Evolutionary conservation across 2,888 invertebrate genomes (phyloP).

Genomic region (Fabriciana adippe): DNA sequence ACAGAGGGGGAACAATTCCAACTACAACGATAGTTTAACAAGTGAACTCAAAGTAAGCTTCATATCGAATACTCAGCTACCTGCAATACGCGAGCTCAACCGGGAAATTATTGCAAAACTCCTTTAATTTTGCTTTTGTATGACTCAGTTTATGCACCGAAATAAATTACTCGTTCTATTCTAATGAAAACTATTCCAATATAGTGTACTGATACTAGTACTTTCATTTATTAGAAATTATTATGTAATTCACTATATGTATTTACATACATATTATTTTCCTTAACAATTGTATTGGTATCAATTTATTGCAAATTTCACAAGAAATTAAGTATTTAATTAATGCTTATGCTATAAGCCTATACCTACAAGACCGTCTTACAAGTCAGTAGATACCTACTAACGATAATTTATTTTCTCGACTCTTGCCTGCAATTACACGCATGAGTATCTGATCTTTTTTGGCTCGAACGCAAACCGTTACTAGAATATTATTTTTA

Average conservation of each 20-base stretch:
- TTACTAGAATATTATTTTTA: slow-evolving; percentile 10
- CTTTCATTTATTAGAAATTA: no score
- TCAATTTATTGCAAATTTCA: no score
- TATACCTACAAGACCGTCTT: no score
- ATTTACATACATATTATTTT: no score
- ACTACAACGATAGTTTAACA: slow-evolving; percentile 76
- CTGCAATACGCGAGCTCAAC: slow-evolving; percentile 59
- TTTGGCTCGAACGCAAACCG: neutral
- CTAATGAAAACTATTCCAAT: neutral
- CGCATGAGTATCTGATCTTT: neutral
- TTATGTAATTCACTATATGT: no score
- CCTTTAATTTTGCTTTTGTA: slow-evolving; percentile 42
- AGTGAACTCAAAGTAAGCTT: slow-evolving; percentile 72
- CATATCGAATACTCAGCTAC: slow-evolving; percentile 59
- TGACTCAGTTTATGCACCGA: slow-evolving; percentile 10
- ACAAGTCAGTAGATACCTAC: neutral
- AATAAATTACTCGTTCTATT: slow-evolving; percentile 14
- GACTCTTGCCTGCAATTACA: neutral
- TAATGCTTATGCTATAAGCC: no score
- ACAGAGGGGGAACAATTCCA: slow-evolving; percentile 63
- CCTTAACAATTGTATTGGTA: no score
- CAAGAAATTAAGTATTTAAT: no score
- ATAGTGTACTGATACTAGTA: neutral
- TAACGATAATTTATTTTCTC: neutral
- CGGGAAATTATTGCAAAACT: slow-evolving; percentile 51